phyloP scores from a whole-genome alignment of 1,140 invertebrate genomes.

The Diorhabda carinulata region DNA sequence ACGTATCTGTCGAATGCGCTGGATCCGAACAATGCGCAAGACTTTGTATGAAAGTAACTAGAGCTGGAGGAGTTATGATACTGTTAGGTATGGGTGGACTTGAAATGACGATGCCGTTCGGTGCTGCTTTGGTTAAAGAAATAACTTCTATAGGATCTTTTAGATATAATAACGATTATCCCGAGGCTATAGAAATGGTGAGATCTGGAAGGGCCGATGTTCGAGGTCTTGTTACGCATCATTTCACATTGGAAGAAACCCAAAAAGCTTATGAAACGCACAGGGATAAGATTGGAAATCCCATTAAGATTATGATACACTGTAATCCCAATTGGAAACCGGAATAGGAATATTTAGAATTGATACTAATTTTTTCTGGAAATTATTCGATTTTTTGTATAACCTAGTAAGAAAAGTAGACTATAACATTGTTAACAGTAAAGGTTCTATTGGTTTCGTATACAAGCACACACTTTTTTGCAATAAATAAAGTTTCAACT shows the following conservation, averaged over 20 bases:
- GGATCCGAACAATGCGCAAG: conserved; percentile 74
- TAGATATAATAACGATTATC: conserved; percentile 87
- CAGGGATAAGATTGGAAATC: conserved; percentile 59
- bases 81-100: conserved; percentile 80
- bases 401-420: no score
- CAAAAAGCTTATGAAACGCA: conserved; percentile 82
- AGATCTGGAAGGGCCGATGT: conserved; percentile 78
- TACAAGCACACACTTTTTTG: no score
- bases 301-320: conserved; percentile 90
- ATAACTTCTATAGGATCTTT: conserved; percentile 88
- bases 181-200: conserved; percentile 76
- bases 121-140: conserved; percentile 73
- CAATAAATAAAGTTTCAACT: no score
- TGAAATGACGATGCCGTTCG: conserved; percentile 75
- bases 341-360: not conserved
- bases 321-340: conserved; percentile 53
- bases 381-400: no score
- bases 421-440: no score
- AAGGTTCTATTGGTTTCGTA: no score
- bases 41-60: conserved; percentile 69
- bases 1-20: conserved; percentile 81
- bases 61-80: conserved; percentile 68
- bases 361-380: no score
- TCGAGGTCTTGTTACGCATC: conserved; percentile 84
- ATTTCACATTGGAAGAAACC: conserved; percentile 79